Percentiles rank a stretch among this genome's conserved stretches.
These are phyloP conservation scores for Trogon surrucura DNA, from an alignment of 2,113 vertebrate genomes.

Conservation along the genomic window DNA sequence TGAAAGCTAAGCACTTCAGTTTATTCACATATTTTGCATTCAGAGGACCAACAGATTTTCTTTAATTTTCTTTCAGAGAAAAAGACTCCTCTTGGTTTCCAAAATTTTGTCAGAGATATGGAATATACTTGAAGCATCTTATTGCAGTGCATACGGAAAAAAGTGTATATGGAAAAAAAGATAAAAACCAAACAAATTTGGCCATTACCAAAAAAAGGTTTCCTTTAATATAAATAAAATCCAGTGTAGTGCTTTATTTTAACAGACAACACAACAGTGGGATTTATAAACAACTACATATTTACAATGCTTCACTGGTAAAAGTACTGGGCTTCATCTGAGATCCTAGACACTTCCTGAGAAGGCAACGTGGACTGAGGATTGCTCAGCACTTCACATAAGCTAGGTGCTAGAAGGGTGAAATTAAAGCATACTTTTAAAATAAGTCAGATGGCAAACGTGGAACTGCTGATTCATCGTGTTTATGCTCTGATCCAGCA, in stretches of 20 bases:
- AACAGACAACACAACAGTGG: slow-evolving; percentile 37
- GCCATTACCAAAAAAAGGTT: neutral
- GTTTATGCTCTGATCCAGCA: neutral
- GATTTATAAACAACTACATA: slow-evolving; percentile 65
- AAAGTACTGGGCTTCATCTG: neutral
- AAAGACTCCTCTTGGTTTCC: neutral
- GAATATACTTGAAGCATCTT: slow-evolving; percentile 2
- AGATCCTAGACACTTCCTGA: slow-evolving; percentile 52
- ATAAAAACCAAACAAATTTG: slow-evolving; percentile 4
- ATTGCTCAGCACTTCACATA: neutral
- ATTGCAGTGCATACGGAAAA: neutral
- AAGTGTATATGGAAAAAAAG: slow-evolving; percentile 8
- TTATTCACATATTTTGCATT: slow-evolving; percentile 56
- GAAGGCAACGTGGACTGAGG: neutral
- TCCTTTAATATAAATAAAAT: slow-evolving; percentile 71
- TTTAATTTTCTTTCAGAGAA: neutral
- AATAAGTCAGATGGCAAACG: neutral
- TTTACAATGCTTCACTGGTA: slow-evolving; percentile 62
- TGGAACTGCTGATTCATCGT: neutral
- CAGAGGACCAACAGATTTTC: neutral
- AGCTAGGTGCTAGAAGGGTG: neutral
- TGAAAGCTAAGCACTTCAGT: slow-evolving; percentile 34
- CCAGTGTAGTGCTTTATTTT: slow-evolving; percentile 50
- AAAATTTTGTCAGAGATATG: slow-evolving; percentile 2
- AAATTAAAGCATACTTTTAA: neutral